phyloP scores from a whole-genome alignment of 2,113 vertebrate species.

The Gasterosteus aculeatus region DNA sequence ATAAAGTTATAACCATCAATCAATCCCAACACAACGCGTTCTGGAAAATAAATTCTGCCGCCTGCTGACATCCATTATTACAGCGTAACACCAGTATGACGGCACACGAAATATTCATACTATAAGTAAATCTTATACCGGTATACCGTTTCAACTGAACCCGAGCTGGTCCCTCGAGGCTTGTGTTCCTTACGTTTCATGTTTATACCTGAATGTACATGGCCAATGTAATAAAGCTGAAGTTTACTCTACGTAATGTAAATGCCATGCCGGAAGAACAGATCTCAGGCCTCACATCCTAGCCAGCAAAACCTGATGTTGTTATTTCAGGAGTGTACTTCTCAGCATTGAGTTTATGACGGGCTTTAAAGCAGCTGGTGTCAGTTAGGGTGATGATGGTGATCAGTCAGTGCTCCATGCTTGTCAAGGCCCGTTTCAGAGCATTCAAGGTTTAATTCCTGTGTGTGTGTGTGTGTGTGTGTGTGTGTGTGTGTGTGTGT shows the following conservation, averaged over 20 bases:
- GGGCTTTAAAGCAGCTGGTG: not conserved
- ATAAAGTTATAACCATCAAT: too few relatives aligned
- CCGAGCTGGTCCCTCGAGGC: not conserved
- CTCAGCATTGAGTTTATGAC: not conserved
- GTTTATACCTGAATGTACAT: not conserved
- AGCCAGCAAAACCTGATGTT: not conserved
- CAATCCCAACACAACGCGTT: too few relatives aligned
- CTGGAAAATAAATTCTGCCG: too few relatives aligned
- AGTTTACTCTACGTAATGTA: not conserved
- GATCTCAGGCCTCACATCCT: not conserved
- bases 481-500: not conserved
- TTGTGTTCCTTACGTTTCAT: not conserved
- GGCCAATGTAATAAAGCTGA: not conserved
- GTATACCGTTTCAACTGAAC: not conserved
- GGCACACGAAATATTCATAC: too few relatives aligned
- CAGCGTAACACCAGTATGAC: too few relatives aligned
- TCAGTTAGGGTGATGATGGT: not conserved
- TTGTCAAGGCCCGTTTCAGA: not conserved
- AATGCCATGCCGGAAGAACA: not conserved
- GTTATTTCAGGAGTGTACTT: not conserved
- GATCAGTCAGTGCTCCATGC: not conserved
- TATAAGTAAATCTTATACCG: too few relatives aligned
- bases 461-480: not conserved
- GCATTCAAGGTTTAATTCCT: not conserved
- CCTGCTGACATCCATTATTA: too few relatives aligned